phyloP scores from a whole-genome alignment of 2,888 invertebrate genomes.

The Candidula unifasciata region DNA sequence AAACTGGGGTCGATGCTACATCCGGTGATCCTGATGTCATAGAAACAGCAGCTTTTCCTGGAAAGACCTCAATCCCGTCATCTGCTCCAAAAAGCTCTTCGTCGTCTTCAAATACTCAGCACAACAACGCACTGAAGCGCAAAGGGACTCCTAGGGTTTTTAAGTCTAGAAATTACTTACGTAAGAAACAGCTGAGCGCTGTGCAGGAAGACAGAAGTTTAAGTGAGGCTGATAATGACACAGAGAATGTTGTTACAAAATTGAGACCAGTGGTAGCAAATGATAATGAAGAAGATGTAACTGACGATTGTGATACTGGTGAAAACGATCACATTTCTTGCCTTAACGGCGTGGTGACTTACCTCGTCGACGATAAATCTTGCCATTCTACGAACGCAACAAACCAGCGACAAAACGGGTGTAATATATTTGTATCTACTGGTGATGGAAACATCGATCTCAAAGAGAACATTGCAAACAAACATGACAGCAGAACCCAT shows the following conservation, averaged over 20 bases:
- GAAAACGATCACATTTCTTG: background rate
- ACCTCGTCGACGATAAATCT: background rate
- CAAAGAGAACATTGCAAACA: background rate
- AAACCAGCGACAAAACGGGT: background rate
- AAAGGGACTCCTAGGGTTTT: background rate
- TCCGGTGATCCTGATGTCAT: slow-evolving; percentile 22
- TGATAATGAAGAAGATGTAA: background rate
- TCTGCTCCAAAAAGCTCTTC: background rate
- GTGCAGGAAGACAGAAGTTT: slow-evolving; percentile 27
- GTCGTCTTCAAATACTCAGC: background rate
- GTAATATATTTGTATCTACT: background rate
- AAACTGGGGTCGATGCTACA: slow-evolving; percentile 22
- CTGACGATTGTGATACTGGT: background rate
- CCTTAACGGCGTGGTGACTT: background rate
- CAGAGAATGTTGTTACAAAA: background rate
- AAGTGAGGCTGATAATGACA: background rate
- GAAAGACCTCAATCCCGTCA: background rate
- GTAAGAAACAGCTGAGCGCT: slow-evolving; percentile 28
- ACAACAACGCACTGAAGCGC: background rate
- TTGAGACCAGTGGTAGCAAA: background rate
- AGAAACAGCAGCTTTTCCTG: background rate
- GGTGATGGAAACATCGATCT: background rate
- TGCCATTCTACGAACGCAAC: background rate
- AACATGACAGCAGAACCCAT: background rate
- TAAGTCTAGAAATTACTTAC: background rate